A percentile compares a stretch with the other conserved stretches of the same genome.
Evolutionary conservation across 2,888 invertebrate species (phyloP).

Genomic region (Dryomyza anilis): DNA sequence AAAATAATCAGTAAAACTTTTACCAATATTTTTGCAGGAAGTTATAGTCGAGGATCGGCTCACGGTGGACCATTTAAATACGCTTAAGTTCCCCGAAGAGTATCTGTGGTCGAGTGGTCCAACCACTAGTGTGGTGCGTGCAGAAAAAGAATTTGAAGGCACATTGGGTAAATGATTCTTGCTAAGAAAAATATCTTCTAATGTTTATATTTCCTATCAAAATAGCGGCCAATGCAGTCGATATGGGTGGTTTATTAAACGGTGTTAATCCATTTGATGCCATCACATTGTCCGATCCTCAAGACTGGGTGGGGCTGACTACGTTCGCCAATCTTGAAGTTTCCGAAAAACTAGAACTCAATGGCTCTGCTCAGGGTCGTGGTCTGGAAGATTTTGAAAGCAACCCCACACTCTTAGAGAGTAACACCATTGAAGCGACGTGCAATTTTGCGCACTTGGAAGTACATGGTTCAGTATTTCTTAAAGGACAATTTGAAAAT

Average conservation of each 20-base stretch:
- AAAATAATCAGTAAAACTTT: background rate
- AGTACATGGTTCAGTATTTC: constrained; percentile 63
- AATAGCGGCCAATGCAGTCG: constrained; percentile 54
- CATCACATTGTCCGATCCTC: constrained; percentile 61
- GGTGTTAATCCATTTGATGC: constrained; percentile 61
- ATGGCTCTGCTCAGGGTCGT: constrained; percentile 62
- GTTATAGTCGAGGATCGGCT: constrained; percentile 55
- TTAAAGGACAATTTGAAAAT: constrained; percentile 61
- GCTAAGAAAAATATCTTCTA: too few species aligned
- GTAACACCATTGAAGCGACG: constrained; percentile 53
- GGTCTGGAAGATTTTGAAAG: constrained; percentile 58
- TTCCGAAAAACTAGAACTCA: constrained; percentile 62
- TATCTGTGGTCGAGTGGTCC: constrained; percentile 60
- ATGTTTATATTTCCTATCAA: too few species aligned
- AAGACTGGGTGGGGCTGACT: constrained; percentile 60
- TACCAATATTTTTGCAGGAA: constrained; percentile 51
- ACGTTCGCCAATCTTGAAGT: constrained; percentile 65
- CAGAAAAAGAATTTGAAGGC: constrained; percentile 62
- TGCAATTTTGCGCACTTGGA: constrained; percentile 63
- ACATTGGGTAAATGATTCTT: constrained; percentile 49
- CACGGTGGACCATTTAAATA: constrained; percentile 60
- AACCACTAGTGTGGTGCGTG: constrained; percentile 55
- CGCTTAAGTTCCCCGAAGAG: constrained; percentile 63
- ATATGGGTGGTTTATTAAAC: constrained; percentile 60
- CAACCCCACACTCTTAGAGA: constrained; percentile 63